phyloP scores from a whole-genome alignment of 2,113 vertebrate genomes.

The Cyanistes caeruleus region DNA sequence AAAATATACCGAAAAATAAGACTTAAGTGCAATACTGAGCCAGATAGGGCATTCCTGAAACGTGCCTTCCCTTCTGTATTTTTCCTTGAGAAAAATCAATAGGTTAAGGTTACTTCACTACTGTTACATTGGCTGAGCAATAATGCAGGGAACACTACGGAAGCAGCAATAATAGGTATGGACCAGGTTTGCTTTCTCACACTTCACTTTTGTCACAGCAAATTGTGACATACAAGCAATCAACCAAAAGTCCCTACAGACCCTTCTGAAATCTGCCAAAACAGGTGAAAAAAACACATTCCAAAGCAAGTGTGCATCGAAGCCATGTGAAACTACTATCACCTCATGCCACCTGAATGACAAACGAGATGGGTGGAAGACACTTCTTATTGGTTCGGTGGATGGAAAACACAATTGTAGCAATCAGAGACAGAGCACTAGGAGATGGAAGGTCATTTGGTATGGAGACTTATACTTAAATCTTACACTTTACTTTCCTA shows the following conservation, averaged over 20 bases:
- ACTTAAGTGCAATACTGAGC: not conserved
- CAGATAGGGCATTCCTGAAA: not conserved
- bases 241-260: not conserved
- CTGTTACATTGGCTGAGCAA: fast-evolving
- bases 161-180: not conserved
- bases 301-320: not conserved
- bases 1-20: not conserved
- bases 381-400: not conserved
- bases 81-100: not conserved
- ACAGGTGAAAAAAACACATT: not conserved
- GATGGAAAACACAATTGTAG: not conserved
- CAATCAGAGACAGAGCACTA: not conserved
- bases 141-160: not conserved
- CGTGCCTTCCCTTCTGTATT: not conserved
- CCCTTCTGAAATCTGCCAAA: not conserved
- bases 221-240: not conserved
- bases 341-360: not conserved
- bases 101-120: not conserved
- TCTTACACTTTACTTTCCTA: not conserved
- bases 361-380: not conserved
- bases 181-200: not conserved
- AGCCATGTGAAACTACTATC: not conserved
- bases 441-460: not conserved
- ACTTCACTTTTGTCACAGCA: no score
- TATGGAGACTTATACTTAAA: not conserved